Evolutionary conservation across 2,797 vertebrate species (phyloP).

Genomic region (Poeciliopsis presidionis): DNA sequence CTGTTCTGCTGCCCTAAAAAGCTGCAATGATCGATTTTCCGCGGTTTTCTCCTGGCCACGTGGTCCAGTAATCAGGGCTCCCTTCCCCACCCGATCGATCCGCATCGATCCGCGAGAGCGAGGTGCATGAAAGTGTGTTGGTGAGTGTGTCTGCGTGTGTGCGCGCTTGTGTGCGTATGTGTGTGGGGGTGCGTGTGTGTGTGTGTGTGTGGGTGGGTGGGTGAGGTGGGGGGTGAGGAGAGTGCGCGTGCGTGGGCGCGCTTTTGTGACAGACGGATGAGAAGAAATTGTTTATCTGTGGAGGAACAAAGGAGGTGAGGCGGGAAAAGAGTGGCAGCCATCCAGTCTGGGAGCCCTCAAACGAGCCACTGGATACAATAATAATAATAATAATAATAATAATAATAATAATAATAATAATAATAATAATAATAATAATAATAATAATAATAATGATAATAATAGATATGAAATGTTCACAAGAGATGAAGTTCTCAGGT

Average conservation of each 20-base stretch:
- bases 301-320: slow-evolving; percentile 70
- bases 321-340: slow-evolving; percentile 46
- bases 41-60: slow-evolving; percentile 86
- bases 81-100: slow-evolving; percentile 86
- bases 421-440: background rate
- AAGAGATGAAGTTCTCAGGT: background rate
- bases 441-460: background rate
- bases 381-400: background rate
- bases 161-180: slow-evolving; percentile 8
- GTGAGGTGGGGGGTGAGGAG: background rate
- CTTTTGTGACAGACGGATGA: slow-evolving; percentile 71
- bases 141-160: slow-evolving; percentile 23
- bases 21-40: slow-evolving; percentile 89
- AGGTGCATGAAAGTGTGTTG: slow-evolving; percentile 55
- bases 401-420: background rate
- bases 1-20: slow-evolving; percentile 86
- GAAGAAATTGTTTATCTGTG: slow-evolving; percentile 77
- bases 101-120: slow-evolving; percentile 78
- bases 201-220: slow-evolving; percentile 33
- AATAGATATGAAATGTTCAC: background rate
- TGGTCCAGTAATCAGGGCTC: slow-evolving; percentile 89
- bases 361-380: slow-evolving; percentile 1
- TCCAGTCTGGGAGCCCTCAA: slow-evolving; percentile 35
- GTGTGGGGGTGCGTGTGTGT: slow-evolving; percentile 39
- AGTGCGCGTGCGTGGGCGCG: slow-evolving; percentile 51